Evolutionary conservation across 2,888 invertebrate genomes (phyloP), one percentile per base, ranked within the genome.

Genomic region (Catonia carolina): DNA sequence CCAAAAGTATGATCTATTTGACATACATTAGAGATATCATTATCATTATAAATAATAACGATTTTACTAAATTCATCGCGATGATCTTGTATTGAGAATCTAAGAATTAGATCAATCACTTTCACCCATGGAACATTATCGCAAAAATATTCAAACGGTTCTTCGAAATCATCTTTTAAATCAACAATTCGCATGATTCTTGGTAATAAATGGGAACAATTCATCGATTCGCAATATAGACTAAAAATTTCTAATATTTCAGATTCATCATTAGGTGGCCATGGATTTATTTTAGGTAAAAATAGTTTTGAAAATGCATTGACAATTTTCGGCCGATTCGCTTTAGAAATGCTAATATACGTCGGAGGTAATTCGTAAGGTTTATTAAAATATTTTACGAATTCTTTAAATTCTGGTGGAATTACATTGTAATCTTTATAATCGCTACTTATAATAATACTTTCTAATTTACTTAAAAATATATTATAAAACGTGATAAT

Each of bases 81-180:
- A 27, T 27, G 4, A 27, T 4, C 4, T 27, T 27, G 5, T 27
- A 27, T 6, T 27, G 27, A 27, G 8, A 6, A 27, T 27, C 27
- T 59, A 14, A 58, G 51, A 22, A 82, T 70, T 31, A 79, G 69
- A 70, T 80, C 77, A 55, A 82, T 71, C 47, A 81, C 27, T 6
- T 71, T 61, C 45, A 76, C 69, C 71, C 82, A 78, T 67, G 77
- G 71, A 64, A 77, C 75, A 35, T 75, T 68, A 42, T 73, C 68
- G 62, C 76, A 74, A 60, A 72, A 70, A 55, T 69, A 62, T 35
- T 65, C 64, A 57, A 78, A 77, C n/a, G n/a, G n/a, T n/a, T n/a
- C n/a, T 62, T 76, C 69, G 20, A 71, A 65, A 18, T 72, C 67
- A 63, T 74, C 73, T 55, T 72, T 71, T 12, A 72, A 58, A 62